phyloP scores from a whole-genome alignment of 2,797 vertebrate genomes.

The Pristis pectinata region DNA sequence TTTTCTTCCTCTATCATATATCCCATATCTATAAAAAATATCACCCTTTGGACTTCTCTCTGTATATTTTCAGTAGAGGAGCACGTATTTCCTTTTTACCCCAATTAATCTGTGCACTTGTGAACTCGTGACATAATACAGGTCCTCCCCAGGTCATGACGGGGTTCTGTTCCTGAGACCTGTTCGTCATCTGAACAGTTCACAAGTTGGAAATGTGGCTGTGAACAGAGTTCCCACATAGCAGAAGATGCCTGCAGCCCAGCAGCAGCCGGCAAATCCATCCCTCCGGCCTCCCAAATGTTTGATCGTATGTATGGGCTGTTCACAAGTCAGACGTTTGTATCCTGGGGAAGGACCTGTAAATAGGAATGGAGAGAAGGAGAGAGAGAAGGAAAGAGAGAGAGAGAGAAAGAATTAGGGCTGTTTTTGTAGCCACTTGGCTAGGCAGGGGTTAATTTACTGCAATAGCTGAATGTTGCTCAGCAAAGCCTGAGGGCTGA shows the following conservation, averaged over 20 bases:
- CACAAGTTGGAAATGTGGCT: too few relatives aligned
- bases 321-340: too few relatives aligned
- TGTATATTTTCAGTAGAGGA: constrained; percentile 1
- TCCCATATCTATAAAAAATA: background rate
- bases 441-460: background rate
- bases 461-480: background rate
- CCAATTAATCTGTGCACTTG: background rate
- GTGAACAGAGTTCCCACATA: too few relatives aligned
- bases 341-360: background rate
- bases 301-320: too few relatives aligned
- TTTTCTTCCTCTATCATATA: background rate
- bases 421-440: background rate
- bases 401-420: background rate
- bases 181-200: too few relatives aligned
- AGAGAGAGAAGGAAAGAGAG: too few relatives aligned
- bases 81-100: background rate
- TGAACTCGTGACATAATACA: background rate
- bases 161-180: too few relatives aligned
- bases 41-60: background rate
- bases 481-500: constrained; percentile 21
- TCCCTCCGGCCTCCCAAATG: too few relatives aligned
- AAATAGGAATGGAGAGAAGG: background rate
- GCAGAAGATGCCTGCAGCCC: too few relatives aligned
- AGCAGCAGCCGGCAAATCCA: too few relatives aligned
- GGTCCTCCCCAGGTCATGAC: too few relatives aligned